Evolutionary conservation across 53 echinoderm and acorn worm species (phyloP), one percentile per base, ranked within the genome.

Genomic region (Hippasteria phrygiana): DNA sequence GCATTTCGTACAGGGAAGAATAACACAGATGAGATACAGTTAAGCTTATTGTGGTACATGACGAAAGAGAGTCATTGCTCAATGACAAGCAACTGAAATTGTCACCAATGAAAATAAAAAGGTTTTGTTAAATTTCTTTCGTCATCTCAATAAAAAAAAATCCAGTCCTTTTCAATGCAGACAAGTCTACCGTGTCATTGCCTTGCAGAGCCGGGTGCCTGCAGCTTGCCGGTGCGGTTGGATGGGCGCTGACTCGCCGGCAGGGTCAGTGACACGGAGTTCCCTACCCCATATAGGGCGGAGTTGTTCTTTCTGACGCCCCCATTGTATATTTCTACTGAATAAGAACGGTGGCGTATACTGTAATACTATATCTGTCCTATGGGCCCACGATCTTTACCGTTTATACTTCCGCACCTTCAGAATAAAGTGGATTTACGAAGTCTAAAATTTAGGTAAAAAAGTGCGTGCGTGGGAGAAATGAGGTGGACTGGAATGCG

Each of bases 331-430:
- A 18, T 81, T 81, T 81, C 81, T 12, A 20, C 65, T 7, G 43
- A 81, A 81, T 62, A 64, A 81, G 55, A 43, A 81, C 81, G 81
- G 64, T 64, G 37, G 43, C 64, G 63, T 81, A 81, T 81, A 26
- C 12, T 81, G 29, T 62, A 81, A 42, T 40, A 16, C 1, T 8
- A 56, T 55, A 50, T 76, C 27, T 78, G 37, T 55, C 41, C n/a
- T n/a, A n/a, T n/a, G n/a, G n/a, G n/a, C n/a, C n/a, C n/a, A n/a
- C n/a, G n/a, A n/a, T n/a, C n/a, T n/a, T n/a, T n/a, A n/a, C n/a
- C n/a, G n/a, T n/a, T n/a, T n/a, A n/a, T n/a, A n/a, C n/a, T n/a
- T n/a, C n/a, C n/a, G n/a, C n/a, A n/a, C n/a, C n/a, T n/a, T n/a
- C n/a, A n/a, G n/a, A n/a, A n/a, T n/a, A n/a, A n/a, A n/a, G n/a